phyloP scores from a whole-genome alignment of 2,888 invertebrate species.

The Drosophila neotestacea region DNA sequence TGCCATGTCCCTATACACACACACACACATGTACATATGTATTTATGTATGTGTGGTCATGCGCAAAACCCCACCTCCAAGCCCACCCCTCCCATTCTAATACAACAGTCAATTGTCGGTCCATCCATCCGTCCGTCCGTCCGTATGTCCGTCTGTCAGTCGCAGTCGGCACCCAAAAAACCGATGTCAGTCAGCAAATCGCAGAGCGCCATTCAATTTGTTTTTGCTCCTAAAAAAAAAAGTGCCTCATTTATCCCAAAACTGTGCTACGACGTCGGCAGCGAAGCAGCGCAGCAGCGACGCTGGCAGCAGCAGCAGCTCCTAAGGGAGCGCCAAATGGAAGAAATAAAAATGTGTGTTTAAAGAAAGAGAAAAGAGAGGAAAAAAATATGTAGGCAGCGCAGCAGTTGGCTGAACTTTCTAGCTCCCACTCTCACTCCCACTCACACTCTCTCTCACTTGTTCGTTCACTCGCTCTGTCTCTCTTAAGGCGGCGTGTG shows the following conservation, averaged over 20 bases:
- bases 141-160: conserved; percentile 20
- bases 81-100: background rate
- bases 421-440: conserved; percentile 14
- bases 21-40: conserved; percentile 15
- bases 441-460: conserved; percentile 5
- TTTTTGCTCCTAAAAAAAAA: conserved; percentile 60
- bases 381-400: conserved; percentile 6
- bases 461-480: background rate
- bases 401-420: conserved; percentile 13
- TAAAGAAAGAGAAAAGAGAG: conserved; percentile 1
- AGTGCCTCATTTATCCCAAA: background rate
- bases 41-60: conserved; percentile 63
- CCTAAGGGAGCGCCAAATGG: conserved; percentile 33
- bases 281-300: conserved; percentile 2
- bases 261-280: conserved; percentile 32
- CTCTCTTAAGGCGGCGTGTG: background rate
- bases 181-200: conserved; percentile 63
- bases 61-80: conserved; percentile 58
- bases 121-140: conserved; percentile 39
- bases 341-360: conserved; percentile 10
- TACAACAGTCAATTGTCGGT: conserved; percentile 31
- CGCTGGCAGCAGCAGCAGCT: conserved; percentile 41
- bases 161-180: conserved; percentile 48
- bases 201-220: conserved; percentile 60
- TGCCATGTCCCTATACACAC: conserved; percentile 48